Percentiles rank a stretch among this genome's conserved stretches.
Evolutionary conservation across 2,797 vertebrate genomes (phyloP).

Genomic region (Lophotriccus pileatus): DNA sequence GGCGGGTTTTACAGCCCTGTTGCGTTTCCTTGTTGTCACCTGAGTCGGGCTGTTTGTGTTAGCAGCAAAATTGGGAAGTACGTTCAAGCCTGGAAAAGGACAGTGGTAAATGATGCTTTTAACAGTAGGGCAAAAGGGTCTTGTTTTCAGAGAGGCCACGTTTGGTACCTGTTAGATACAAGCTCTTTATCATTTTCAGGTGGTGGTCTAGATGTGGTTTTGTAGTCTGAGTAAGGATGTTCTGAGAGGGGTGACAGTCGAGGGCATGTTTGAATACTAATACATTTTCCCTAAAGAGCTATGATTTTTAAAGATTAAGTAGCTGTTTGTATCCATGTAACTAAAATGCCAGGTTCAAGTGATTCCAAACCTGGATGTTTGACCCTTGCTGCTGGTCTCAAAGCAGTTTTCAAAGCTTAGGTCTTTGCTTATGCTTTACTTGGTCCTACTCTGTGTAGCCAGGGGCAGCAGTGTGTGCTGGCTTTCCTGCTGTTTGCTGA

Average conservation of each 20-base stretch:
- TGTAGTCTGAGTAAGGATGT: neutral
- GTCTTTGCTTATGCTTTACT: neutral
- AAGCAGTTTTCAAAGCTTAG: neutral
- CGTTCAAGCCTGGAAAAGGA: neutral
- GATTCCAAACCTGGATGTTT: neutral
- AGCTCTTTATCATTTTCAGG: rapidly evolving
- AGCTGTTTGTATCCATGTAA: neutral
- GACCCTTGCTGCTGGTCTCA: neutral
- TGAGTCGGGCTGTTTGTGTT: neutral
- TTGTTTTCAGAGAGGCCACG: rapidly evolving
- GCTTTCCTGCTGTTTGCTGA: neutral
- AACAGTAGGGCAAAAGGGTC: neutral
- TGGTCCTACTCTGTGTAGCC: neutral
- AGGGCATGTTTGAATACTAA: neutral
- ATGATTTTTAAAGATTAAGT: neutral
- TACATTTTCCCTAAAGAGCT: neutral
- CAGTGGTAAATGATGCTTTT: neutral
- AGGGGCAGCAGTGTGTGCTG: neutral
- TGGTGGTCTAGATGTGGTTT: neutral
- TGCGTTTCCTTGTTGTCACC: neutral
- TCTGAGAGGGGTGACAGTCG: neutral
- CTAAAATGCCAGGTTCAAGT: neutral
- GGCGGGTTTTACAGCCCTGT: neutral
- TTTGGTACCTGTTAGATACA: neutral
- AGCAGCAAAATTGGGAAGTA: neutral